These are phyloP conservation scores for Herpailurus yagouaroundi DNA, from an alignment of 2,113 vertebrate species.

Conservation along the genomic window DNA sequence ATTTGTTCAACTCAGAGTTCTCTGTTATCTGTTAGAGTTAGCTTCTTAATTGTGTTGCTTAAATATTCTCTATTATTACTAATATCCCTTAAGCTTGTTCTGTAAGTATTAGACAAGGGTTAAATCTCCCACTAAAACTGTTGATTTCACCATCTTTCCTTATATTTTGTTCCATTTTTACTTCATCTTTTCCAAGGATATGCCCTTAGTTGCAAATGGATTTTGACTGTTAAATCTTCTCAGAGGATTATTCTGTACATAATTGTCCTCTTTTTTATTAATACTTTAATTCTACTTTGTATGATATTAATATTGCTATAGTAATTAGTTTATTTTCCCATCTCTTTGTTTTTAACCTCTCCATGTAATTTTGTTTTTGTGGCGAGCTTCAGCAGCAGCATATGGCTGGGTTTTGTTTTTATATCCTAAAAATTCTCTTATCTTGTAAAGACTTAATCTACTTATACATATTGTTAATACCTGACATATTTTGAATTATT, in stretches of 20 bases:
- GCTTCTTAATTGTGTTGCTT: neutral
- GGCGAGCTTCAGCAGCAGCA: neutral
- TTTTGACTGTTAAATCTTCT: neutral
- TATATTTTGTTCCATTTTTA: neutral
- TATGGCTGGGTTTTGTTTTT: conserved; percentile 8
- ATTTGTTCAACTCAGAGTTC: neutral
- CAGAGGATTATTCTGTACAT: neutral
- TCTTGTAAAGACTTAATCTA: conserved; percentile 28
- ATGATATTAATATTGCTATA: neutral
- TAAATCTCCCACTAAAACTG: neutral
- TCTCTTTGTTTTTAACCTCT: conserved; percentile 5
- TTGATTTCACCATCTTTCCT: neutral
- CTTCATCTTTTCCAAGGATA: neutral
- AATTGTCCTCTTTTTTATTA: neutral
- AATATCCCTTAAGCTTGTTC: neutral
- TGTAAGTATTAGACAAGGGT: neutral
- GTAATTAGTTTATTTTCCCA: neutral
- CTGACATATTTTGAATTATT: neutral
- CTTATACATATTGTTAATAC: neutral
- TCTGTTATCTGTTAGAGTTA: neutral
- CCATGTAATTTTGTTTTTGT: neutral
- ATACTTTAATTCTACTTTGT: neutral
- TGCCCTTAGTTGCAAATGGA: neutral
- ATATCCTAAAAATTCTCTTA: conserved; percentile 33
- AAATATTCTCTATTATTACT: neutral